A percentile compares a stretch with the other conserved stretches of the same genome.
phyloP scores from a whole-genome alignment of 2,113 vertebrate species.

The Nesogale talazaci region DNA sequence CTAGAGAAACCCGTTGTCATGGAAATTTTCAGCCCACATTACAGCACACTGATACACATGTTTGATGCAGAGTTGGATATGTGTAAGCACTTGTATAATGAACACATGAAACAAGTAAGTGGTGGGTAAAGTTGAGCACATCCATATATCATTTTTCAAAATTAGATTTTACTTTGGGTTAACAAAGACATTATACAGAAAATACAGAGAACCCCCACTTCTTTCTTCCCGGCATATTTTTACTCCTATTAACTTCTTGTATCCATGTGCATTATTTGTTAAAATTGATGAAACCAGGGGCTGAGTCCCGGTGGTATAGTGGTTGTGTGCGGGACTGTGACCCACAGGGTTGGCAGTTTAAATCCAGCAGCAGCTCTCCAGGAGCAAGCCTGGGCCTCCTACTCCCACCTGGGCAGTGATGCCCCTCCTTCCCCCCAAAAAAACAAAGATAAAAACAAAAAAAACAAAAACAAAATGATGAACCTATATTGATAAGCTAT shows the following conservation, averaged over 20 bases:
- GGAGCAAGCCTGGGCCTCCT: no score
- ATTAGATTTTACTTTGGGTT: not conserved
- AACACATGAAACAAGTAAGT: slow-evolving; percentile 86
- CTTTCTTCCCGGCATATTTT: not conserved
- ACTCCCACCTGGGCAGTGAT: no score
- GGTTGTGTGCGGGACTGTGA: no score
- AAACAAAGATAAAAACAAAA: no score
- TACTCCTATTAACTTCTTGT: not conserved
- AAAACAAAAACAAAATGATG: no score
- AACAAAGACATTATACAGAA: not conserved
- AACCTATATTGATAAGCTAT: not conserved
- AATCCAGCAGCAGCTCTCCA: no score
- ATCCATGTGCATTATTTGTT: not conserved
- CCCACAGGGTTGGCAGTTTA: no score
- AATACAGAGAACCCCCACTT: not conserved
- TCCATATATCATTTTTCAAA: not conserved
- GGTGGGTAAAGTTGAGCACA: not conserved
- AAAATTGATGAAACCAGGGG: no score
- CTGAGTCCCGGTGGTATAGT: no score
- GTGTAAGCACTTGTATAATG: slow-evolving; percentile 86
- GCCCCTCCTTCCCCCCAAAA: no score
- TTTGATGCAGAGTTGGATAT: slow-evolving; percentile 86
- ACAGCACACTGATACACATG: slow-evolving; percentile 85
- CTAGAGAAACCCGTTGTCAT: slow-evolving; percentile 87
- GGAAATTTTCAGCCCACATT: slow-evolving; percentile 89